phyloP scores from a whole-genome alignment of 2,797 vertebrate species.

The Triplophysa yarkandensis region DNA sequence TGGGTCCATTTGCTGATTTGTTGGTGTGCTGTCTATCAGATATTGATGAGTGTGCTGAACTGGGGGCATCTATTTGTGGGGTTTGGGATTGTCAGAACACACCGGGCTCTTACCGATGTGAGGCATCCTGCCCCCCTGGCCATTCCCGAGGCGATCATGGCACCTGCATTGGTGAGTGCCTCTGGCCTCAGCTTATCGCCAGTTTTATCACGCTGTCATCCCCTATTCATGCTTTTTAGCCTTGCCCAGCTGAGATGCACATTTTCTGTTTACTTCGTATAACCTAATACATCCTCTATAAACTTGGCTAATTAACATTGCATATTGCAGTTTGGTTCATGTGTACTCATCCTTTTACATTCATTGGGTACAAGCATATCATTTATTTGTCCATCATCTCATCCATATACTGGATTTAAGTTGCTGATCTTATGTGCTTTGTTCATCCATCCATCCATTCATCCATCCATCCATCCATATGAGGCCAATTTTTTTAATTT shows the following conservation, averaged over 20 bases:
- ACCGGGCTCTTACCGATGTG: slow-evolving; percentile 60
- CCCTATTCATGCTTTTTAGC: background rate
- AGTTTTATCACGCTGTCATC: background rate
- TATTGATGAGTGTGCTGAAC: slow-evolving; percentile 63
- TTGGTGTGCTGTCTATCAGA: slow-evolving; percentile 55
- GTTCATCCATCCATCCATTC: slow-evolving; percentile 1
- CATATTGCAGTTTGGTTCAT: background rate
- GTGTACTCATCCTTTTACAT: background rate
- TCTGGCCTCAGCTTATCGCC: background rate
- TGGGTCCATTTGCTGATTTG: slow-evolving; percentile 10
- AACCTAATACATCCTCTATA: background rate
- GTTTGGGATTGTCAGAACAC: slow-evolving; percentile 63
- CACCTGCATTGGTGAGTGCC: slow-evolving; percentile 57
- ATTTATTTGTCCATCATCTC: background rate
- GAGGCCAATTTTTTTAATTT: background rate
- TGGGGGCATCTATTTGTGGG: slow-evolving; percentile 57
- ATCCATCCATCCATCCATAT: slow-evolving; percentile 43
- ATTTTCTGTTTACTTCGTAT: background rate
- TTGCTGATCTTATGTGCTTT: background rate
- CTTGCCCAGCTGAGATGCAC: background rate
- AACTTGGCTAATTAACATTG: background rate
- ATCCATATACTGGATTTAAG: background rate
- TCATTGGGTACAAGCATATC: background rate
- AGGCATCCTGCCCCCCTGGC: slow-evolving; percentile 56
- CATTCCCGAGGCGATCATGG: slow-evolving; percentile 48